These are phyloP conservation scores for Heliconius hermathena DNA, from an alignment of 1,140 invertebrate species.

Conservation along the genomic window DNA sequence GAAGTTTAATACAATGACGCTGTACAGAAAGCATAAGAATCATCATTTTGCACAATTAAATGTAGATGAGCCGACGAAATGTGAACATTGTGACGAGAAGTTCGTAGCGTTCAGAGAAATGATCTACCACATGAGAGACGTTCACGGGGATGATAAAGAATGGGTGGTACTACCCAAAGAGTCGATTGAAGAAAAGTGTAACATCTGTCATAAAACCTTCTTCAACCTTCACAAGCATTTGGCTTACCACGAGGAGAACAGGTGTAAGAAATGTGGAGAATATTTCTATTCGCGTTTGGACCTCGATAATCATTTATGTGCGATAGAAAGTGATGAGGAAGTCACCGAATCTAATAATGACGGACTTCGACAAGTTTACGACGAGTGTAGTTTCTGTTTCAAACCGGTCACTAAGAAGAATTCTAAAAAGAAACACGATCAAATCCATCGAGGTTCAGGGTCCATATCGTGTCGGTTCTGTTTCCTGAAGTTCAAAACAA, in stretches of 20 bases:
- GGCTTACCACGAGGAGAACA: conserved; percentile 77
- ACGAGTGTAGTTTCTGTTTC: conserved; percentile 79
- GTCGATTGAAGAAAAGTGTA: conserved; percentile 69
- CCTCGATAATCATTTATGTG: conserved; percentile 73
- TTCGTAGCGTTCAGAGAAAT: conserved; percentile 75
- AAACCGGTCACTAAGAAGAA: conserved; percentile 68
- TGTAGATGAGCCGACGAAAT: conserved; percentile 73
- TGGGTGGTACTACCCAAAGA: conserved; percentile 72
- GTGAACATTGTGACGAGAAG: conserved; percentile 76
- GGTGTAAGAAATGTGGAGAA: conserved; percentile 76
- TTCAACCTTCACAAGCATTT: conserved; percentile 75
- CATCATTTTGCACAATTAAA: conserved; percentile 68
- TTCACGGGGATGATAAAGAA: conserved; percentile 73
- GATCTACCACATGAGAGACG: conserved; percentile 74
- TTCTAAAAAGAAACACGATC: conserved; percentile 62
- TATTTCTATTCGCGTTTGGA: conserved; percentile 73
- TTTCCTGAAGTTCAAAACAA: conserved; percentile 73
- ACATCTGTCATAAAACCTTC: conserved; percentile 76
- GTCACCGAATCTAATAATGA: conserved; percentile 38
- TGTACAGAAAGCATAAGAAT: conserved; percentile 75
- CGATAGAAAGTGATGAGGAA: conserved; percentile 75
- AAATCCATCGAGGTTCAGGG: conserved; percentile 66
- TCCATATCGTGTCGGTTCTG: conserved; percentile 78
- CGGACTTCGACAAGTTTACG: conserved; percentile 54
- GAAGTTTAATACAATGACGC: conserved; percentile 68